Evolutionary conservation across 2,113 vertebrate genomes (phyloP).

Genomic region (Rhabdornis inornatus): DNA sequence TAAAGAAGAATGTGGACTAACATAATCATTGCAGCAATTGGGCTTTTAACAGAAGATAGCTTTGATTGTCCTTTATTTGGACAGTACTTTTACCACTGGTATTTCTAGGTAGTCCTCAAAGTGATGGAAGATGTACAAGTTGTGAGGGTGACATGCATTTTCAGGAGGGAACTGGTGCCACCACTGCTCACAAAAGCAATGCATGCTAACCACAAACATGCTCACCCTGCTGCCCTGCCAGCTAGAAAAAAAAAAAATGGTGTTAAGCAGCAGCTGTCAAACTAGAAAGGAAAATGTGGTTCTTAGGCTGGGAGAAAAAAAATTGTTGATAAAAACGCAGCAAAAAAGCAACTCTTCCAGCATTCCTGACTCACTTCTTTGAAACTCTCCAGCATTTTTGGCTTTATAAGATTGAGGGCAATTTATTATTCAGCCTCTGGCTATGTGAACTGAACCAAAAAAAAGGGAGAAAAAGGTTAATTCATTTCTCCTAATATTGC

Average conservation of each 20-base stretch:
- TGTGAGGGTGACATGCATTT: neutral
- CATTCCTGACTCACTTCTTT: constrained; percentile 14
- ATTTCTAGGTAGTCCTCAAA: neutral
- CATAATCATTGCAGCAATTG: neutral
- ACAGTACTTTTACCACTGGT: neutral
- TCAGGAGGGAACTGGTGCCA: neutral
- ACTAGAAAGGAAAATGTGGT: neutral
- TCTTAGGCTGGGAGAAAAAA: constrained; percentile 15
- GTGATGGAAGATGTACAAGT: neutral
- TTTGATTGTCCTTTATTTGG: constrained; percentile 28
- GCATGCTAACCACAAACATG: neutral
- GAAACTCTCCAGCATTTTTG: constrained; percentile 28
- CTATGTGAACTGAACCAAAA: neutral
- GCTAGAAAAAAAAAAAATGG: constrained; percentile 18
- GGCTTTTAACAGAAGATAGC: neutral
- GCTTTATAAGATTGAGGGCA: neutral
- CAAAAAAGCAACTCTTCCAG: neutral
- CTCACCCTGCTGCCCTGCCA: constrained; percentile 11
- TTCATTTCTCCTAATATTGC: constrained; percentile 22
- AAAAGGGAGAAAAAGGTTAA: neutral
- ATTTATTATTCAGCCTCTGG: neutral
- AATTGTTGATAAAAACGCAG: neutral
- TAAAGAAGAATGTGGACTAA: neutral
- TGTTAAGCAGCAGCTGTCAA: constrained; percentile 56
- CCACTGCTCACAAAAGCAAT: neutral